Conservation (phyloP, 2,888 invertebrate genomes). For the Euproctis similis region DNA sequence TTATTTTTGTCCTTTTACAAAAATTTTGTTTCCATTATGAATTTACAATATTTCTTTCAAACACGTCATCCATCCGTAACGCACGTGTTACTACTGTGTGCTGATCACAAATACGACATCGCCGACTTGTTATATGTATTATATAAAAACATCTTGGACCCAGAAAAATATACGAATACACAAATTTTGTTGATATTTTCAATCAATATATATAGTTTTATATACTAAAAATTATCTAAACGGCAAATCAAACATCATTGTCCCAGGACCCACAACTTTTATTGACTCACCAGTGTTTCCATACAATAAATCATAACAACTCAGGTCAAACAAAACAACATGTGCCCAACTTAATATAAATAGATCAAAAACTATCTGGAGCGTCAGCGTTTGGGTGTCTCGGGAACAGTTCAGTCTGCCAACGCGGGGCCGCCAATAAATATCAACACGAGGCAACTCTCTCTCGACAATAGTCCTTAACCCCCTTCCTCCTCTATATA, state of each 20-base stretch:
- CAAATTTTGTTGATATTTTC: too few relatives aligned
- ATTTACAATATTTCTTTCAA: slow-evolving; percentile 63
- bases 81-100: too few relatives aligned
- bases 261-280: slow-evolving; percentile 75
- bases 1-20: slow-evolving; percentile 73
- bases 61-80: slow-evolving; percentile 39
- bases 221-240: slow-evolving; percentile 27
- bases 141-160: slow-evolving; percentile 54
- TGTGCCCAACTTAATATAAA: slow-evolving; percentile 71
- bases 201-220: slow-evolving; percentile 19
- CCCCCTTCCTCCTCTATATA: slow-evolving; percentile 62
- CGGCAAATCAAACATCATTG: slow-evolving; percentile 67
- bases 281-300: slow-evolving; percentile 75
- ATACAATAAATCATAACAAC: slow-evolving; percentile 76
- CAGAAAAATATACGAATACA: slow-evolving; percentile 59
- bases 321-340: slow-evolving; percentile 74
- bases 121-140: too few relatives aligned
- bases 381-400: slow-evolving; percentile 44
- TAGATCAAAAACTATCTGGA: slow-evolving; percentile 63
- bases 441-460: slow-evolving; percentile 69
- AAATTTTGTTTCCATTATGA: slow-evolving; percentile 54
- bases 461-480: slow-evolving; percentile 50
- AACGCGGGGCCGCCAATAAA: slow-evolving; percentile 66
- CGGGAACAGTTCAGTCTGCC: slow-evolving; percentile 52
- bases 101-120: slow-evolving; percentile 37